Evolutionary conservation across 2,888 invertebrate species (phyloP), one percentile per base, ranked within the genome.

Genomic region (Sepioteuthis lessoniana): DNA sequence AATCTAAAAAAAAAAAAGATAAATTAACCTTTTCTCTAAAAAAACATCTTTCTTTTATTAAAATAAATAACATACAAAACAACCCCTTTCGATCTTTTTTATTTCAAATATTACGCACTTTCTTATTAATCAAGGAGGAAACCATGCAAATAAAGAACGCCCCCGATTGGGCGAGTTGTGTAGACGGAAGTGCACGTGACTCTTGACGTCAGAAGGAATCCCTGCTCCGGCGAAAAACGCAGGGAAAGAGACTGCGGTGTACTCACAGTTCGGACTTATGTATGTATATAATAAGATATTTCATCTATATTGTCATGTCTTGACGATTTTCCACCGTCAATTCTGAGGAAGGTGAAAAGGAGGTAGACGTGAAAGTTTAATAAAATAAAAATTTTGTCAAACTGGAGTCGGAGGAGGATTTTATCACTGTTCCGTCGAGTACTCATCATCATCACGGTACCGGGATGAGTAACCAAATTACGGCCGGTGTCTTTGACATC

Each of bases 401-500:
- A 93, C 93, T 90, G 93, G 94, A 94, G 94, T 94, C 92, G 92
- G 60, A 90, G 90, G 90, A 91, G 94, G 90, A 50, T 91, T 92
- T 38, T 76, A 46, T 47, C 31, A 35, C 76, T 76, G 76, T 76
- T 76, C 76, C n/a, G 76, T 76, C 76, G n/a, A 76, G 19, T 76
- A n/a, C n/a, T 25, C 55, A 55, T 55, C 55, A 55, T 55, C 55
- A 25, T 76, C 76, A 35, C 76, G 76, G 76, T n/a, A n/a, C 76
- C 76, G 76, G 91, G 91, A 91, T 91, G 91, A 94, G 91, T n/a
- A 37, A 90, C 94, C 95, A 94, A 95, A 95, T 94, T 93, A 97
- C 97, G 97, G 97, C 97, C 97, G 99, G 98, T 97, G 98, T 99
- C 97, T 99, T 99, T 97, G 99, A 99, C 98, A 98, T 99, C 97